Evolutionary conservation across 2,113 vertebrate genomes (phyloP).

Genomic region (Oriolus oriolus): DNA sequence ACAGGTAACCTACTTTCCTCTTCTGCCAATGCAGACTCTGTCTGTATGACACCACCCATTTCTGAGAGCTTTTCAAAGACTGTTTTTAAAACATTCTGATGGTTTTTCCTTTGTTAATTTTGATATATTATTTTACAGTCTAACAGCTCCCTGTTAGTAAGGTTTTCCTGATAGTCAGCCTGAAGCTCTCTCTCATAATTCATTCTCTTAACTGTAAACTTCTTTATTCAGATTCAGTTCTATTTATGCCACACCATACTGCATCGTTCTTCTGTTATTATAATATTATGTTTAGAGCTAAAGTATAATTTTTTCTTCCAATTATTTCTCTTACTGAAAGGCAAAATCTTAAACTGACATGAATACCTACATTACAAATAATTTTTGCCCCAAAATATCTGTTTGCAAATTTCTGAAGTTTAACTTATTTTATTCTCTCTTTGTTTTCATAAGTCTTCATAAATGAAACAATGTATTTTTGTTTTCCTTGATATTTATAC

Average conservation of each 20-base stretch:
- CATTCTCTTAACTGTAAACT: conserved; percentile 57
- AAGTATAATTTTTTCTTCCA: conserved; percentile 12
- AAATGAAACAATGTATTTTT: neutral
- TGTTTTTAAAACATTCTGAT: conserved; percentile 19
- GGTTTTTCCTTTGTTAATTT: conserved; percentile 41
- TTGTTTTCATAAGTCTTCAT: neutral
- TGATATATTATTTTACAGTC: conserved; percentile 38
- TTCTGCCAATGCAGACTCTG: neutral
- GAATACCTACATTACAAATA: neutral
- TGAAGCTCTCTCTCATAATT: conserved; percentile 54
- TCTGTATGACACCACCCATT: neutral
- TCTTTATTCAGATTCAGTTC: conserved; percentile 56
- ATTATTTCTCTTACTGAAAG: conserved; percentile 25
- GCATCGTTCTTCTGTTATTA: neutral
- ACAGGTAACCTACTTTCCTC: conserved; percentile 9
- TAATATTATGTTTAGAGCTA: conserved; percentile 1
- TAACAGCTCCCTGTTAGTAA: conserved; percentile 38
- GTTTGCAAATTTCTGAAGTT: neutral
- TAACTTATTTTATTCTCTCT: neutral
- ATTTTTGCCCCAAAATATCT: conserved; percentile 9
- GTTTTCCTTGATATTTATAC: neutral
- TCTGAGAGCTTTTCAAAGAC: conserved; percentile 8
- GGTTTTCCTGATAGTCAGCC: conserved; percentile 38
- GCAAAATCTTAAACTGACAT: neutral
- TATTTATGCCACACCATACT: conserved; percentile 41